A percentile compares a stretch with the other conserved stretches of the same genome.
phyloP scores from a whole-genome alignment of 2,888 invertebrate genomes.

The Melieria omissa region DNA sequence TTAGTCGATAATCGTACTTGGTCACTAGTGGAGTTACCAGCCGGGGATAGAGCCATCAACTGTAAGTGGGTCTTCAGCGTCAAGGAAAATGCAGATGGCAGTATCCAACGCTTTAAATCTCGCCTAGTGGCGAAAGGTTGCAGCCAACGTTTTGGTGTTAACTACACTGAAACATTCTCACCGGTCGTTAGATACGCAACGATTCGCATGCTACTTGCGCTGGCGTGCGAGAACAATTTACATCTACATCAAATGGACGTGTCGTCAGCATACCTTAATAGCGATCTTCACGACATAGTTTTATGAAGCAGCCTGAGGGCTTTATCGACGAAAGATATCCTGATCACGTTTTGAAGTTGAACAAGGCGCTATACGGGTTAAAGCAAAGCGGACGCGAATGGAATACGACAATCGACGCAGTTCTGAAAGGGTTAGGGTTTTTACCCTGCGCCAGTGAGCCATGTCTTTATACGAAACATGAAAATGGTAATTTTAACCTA shows the following conservation, averaged over 20 bases:
- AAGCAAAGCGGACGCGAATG: constrained; percentile 31
- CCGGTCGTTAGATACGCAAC: constrained; percentile 43
- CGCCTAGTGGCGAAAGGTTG: constrained; percentile 43
- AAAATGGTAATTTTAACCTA: constrained; percentile 29
- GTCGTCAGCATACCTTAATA: constrained; percentile 43
- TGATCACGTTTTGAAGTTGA: constrained; percentile 30
- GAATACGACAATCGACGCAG: constrained; percentile 32
- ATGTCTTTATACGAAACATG: constrained; percentile 38
- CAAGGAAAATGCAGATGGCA: constrained; percentile 34
- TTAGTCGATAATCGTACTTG: constrained; percentile 33
- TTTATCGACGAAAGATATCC: constrained; percentile 28
- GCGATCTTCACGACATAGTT: constrained; percentile 35
- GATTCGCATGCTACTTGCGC: constrained; percentile 42
- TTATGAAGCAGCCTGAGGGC: constrained; percentile 41
- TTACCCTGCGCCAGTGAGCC: constrained; percentile 18
- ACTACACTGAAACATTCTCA: constrained; percentile 40
- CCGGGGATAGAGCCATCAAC: constrained; percentile 31
- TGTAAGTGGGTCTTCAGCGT: constrained; percentile 41
- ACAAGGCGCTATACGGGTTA: constrained; percentile 20
- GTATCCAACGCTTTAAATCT: constrained; percentile 30
- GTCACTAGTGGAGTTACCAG: constrained; percentile 32
- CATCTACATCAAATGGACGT: constrained; percentile 44
- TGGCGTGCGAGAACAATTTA: constrained; percentile 39
- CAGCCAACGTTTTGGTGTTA: constrained; percentile 35
- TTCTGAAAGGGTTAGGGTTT: constrained; percentile 18